Evolutionary conservation across 2,888 invertebrate species (phyloP).

Genomic region (Calameuta idolon): DNA sequence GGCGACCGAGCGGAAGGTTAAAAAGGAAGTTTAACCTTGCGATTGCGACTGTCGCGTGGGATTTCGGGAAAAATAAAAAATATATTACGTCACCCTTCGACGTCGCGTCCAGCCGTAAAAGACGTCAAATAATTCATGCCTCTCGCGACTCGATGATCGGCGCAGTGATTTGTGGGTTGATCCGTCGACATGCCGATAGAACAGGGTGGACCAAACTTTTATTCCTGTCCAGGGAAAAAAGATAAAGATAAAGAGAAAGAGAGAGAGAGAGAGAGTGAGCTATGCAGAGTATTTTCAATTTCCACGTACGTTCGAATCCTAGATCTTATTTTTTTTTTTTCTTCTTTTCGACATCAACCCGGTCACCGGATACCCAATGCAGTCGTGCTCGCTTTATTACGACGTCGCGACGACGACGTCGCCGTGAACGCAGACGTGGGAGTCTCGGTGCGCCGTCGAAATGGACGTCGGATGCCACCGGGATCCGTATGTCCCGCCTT

Average conservation of each 20-base stretch:
- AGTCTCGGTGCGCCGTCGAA: neutral
- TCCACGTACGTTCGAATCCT: constrained; percentile 26
- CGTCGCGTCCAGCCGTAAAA: neutral
- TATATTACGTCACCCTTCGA: neutral
- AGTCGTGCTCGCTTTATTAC: constrained; percentile 35
- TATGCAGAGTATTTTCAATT: constrained; percentile 54
- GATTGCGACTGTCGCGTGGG: too few species aligned
- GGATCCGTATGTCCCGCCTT: constrained; percentile 9
- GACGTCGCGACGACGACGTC: constrained; percentile 17
- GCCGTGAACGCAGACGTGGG: constrained; percentile 10
- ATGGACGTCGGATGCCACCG: constrained; percentile 8
- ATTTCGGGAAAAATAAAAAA: neutral
- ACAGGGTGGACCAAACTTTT: neutral
- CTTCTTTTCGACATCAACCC: neutral
- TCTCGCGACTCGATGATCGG: neutral
- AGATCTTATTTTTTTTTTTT: neutral
- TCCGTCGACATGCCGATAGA: too few species aligned
- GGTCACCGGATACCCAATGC: constrained; percentile 28
- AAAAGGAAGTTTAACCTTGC: neutral
- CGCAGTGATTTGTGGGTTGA: neutral
- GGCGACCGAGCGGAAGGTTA: neutral
- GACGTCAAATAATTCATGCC: neutral
- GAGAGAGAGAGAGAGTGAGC: constrained; percentile 11
- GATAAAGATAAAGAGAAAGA: neutral
- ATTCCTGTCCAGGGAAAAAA: neutral